A percentile compares a stretch with the other conserved stretches of the same genome.
These are phyloP conservation scores for Aphaenogaster floridana DNA, from an alignment of 1,140 invertebrate genomes.

Conservation along the genomic window DNA sequence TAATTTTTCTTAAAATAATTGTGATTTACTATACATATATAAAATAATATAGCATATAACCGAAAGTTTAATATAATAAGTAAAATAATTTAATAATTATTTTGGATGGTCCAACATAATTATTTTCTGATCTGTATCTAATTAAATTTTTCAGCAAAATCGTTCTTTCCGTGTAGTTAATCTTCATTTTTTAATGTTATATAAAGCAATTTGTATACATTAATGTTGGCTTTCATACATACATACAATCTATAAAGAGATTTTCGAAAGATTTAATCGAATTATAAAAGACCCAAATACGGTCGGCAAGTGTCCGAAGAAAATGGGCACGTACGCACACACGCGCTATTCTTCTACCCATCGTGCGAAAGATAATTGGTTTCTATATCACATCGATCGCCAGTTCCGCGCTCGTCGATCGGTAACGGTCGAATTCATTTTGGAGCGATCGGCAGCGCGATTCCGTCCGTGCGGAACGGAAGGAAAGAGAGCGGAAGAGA, in stretches of 20 bases:
- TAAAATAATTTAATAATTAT: too few species aligned
- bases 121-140: too few species aligned
- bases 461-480: neutral
- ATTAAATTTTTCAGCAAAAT: too few species aligned
- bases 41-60: too few species aligned
- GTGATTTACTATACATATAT: too few species aligned
- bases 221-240: too few species aligned
- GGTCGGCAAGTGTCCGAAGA: neutral
- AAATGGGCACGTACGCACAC: neutral
- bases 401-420: slow-evolving; percentile 9
- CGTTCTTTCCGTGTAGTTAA: too few species aligned
- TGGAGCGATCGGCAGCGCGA: slow-evolving; percentile 43
- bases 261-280: neutral
- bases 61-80: too few species aligned
- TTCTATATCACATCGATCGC: slow-evolving; percentile 14
- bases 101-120: too few species aligned
- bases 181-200: neutral
- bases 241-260: neutral
- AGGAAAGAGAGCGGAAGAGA: neutral
- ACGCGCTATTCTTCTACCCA: neutral
- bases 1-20: too few species aligned
- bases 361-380: slow-evolving; percentile 28
- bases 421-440: slow-evolving; percentile 45
- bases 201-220: neutral
- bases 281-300: neutral